Percentiles rank a stretch among this genome's conserved stretches.
Evolutionary conservation across 2,113 vertebrate genomes (phyloP).

Genomic region (Lepidothrix coronata): DNA sequence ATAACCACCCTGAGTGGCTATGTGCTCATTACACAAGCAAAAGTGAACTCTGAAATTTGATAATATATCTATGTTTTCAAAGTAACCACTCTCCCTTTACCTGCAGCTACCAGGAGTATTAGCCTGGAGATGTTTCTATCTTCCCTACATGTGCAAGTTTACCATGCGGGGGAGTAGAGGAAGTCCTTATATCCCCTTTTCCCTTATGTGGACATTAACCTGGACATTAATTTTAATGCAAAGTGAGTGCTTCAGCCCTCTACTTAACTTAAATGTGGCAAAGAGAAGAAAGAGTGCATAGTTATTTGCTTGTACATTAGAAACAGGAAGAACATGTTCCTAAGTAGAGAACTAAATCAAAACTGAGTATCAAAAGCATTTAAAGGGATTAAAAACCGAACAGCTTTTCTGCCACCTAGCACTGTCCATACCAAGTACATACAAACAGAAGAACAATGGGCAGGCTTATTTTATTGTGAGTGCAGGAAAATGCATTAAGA

Average conservation of each 20-base stretch:
- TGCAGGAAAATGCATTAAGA: background rate
- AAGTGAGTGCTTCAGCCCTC: background rate
- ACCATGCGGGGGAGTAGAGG: background rate
- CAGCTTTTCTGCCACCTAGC: background rate
- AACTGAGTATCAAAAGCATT: background rate
- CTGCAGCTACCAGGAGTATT: background rate
- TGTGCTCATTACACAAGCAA: accelerated
- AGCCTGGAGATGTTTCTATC: background rate
- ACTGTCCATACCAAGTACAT: background rate
- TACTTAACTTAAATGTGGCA: background rate
- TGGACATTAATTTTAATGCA: background rate
- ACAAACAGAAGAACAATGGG: background rate
- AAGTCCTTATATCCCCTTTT: background rate
- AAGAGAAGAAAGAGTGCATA: background rate
- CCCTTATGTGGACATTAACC: background rate
- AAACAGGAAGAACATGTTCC: background rate
- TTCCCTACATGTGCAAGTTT: background rate
- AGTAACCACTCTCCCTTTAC: background rate
- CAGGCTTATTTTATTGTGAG: background rate
- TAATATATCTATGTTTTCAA: background rate
- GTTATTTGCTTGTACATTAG: background rate
- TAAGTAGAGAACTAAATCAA: background rate
- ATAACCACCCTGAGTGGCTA: too few species aligned
- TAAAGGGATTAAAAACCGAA: background rate
- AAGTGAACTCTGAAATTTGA: background rate